Conservation (phyloP, 2,888 invertebrate genomes). For the Flexamia atlantica region DNA sequence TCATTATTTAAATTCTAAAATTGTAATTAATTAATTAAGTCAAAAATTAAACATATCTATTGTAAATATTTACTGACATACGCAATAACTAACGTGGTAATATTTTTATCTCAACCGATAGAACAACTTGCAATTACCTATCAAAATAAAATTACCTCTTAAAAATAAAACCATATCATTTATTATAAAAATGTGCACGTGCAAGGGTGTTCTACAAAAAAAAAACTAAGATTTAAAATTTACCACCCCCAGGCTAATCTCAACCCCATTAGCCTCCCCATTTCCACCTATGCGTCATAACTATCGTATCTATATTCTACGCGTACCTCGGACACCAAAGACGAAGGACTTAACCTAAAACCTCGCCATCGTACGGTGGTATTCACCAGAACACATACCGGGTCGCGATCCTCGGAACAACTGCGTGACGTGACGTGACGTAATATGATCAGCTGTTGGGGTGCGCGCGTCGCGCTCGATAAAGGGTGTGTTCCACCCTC, state of each 20-base stretch:
- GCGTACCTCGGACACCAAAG: not conserved
- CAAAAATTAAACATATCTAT: too few relatives aligned
- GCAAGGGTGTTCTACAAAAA: constrained; percentile 15
- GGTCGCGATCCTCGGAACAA: not conserved
- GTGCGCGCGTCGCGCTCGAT: constrained; percentile 6
- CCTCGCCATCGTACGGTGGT: not conserved
- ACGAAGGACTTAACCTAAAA: constrained; percentile 8
- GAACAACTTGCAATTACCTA: too few relatives aligned
- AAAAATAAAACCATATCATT: too few relatives aligned
- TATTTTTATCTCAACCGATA: too few relatives aligned
- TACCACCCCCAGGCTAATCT: not conserved
- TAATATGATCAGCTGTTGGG: not conserved
- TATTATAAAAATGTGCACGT: constrained; percentile 1
- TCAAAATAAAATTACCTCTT: too few relatives aligned
- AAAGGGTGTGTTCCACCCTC: constrained; percentile 23
- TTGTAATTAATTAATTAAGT: too few relatives aligned
- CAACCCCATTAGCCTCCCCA: not conserved
- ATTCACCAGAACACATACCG: not conserved
- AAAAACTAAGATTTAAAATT: not conserved
- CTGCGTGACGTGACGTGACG: not conserved
- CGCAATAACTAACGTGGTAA: too few relatives aligned
- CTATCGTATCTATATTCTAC: too few relatives aligned
- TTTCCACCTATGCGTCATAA: not conserved
- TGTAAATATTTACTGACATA: too few relatives aligned
- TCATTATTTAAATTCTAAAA: too few relatives aligned